phyloP scores from a whole-genome alignment of 2,888 invertebrate genomes.

The Heliconius ismenius region DNA sequence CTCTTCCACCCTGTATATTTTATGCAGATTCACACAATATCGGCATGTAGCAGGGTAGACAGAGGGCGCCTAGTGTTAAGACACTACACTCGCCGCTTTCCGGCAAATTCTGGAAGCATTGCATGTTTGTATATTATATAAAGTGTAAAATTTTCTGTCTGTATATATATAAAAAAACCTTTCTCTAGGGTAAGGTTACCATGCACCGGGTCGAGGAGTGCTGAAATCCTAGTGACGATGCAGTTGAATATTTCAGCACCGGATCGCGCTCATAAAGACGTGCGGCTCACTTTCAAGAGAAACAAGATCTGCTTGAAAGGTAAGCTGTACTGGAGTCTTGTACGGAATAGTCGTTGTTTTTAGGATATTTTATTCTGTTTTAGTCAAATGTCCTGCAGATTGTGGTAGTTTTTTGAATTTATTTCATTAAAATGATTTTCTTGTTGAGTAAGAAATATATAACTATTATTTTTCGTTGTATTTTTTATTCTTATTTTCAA shows the following conservation, averaged over 20 bases:
- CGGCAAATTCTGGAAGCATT: too few species aligned
- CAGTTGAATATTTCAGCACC: constrained; percentile 90
- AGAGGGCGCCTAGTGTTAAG: too few species aligned
- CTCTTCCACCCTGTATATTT: too few species aligned
- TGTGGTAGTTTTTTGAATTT: not conserved
- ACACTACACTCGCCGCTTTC: too few species aligned
- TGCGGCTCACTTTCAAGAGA: constrained; percentile 88
- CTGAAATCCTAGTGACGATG: constrained; percentile 91
- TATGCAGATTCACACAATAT: too few species aligned
- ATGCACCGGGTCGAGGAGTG: constrained; percentile 90
- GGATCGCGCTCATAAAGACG: constrained; percentile 86
- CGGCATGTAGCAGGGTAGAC: too few species aligned
- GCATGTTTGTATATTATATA: not conserved
- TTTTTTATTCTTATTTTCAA: too few species aligned
- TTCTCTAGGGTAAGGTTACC: constrained; percentile 85
- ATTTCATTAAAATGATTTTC: not conserved
- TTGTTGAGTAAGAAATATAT: too few species aligned
- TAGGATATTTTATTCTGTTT: not conserved
- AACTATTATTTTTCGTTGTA: too few species aligned
- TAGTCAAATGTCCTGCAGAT: not conserved
- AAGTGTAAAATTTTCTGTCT: too few species aligned
- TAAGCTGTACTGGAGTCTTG: constrained; percentile 54
- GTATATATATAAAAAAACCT: not conserved
- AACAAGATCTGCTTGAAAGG: constrained; percentile 94
- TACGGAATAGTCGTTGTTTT: not conserved